These are phyloP conservation scores for Icerya purchasi DNA, from an alignment of 2,888 invertebrate species.

Conservation along the genomic window DNA sequence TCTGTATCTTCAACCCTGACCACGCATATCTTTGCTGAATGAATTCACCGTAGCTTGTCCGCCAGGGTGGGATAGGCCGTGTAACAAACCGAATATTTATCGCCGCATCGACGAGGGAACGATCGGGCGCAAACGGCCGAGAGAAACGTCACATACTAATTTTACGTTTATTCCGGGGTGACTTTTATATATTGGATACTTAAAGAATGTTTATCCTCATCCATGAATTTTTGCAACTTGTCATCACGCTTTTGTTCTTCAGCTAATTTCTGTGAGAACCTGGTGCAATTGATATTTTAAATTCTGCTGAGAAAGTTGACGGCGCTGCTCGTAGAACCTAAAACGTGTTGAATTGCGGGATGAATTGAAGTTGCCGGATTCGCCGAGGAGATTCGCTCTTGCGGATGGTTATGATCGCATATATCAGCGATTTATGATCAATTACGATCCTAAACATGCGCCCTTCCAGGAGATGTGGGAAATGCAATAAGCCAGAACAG, in stretches of 20 bases:
- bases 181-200: not conserved
- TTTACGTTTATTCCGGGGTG: not conserved
- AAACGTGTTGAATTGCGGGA: conserved; percentile 12
- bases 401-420: conserved; percentile 12
- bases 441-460: conserved; percentile 13
- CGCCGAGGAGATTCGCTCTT: conserved; percentile 8
- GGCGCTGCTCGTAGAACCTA: conserved; percentile 8
- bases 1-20: conserved; percentile 24
- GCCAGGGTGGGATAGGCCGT: conserved; percentile 20
- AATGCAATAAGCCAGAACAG: conserved; percentile 12
- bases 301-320: too few species aligned
- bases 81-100: conserved; percentile 16
- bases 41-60: conserved; percentile 18
- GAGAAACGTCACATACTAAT: conserved; percentile 14
- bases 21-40: conserved; percentile 23
- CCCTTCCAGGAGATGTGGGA: conserved; percentile 15
- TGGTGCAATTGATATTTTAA: conserved; percentile 11
- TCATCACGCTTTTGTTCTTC: not conserved
- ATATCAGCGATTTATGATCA: conserved; percentile 15
- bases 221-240: not conserved
- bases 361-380: conserved; percentile 7
- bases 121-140: conserved; percentile 17
- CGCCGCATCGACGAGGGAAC: conserved; percentile 3
- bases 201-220: conserved; percentile 12
- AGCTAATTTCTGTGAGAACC: not conserved